phyloP scores from a whole-genome alignment of 1,140 invertebrate genomes.

The Drosophila sp. region DNA sequence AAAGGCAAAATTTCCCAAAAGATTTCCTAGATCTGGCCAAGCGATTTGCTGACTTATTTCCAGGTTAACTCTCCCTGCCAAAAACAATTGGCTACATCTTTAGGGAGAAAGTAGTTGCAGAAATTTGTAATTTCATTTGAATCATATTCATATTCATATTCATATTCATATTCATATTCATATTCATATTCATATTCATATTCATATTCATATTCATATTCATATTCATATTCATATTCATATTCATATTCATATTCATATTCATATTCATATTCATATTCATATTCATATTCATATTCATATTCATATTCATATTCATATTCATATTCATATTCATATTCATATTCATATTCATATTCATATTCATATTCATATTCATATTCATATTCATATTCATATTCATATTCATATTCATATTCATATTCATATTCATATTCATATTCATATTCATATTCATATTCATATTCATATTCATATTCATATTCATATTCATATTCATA shows the following conservation, averaged over 20 bases:
- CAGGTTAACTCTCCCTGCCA: background rate
- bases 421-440: constrained; percentile 1
- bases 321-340: constrained; percentile 1
- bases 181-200: constrained; percentile 1
- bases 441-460: background rate
- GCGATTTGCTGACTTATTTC: background rate
- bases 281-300: constrained; percentile 1
- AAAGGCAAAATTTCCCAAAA: constrained; percentile 21
- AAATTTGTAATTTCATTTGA: no score
- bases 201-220: constrained; percentile 1
- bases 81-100: no score
- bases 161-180: constrained; percentile 1
- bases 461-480: constrained; percentile 2
- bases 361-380: constrained; percentile 1
- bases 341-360: constrained; percentile 1
- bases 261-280: constrained; percentile 1
- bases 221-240: constrained; percentile 1
- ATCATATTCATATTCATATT: background rate
- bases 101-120: no score
- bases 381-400: constrained; percentile 1
- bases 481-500: constrained; percentile 1
- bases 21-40: background rate
- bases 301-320: constrained; percentile 1
- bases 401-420: constrained; percentile 1
- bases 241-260: constrained; percentile 1